Base-by-base conservation (phyloP, 2,113 vertebrate genomes). In the Lepisosteus oculatus region DNA sequence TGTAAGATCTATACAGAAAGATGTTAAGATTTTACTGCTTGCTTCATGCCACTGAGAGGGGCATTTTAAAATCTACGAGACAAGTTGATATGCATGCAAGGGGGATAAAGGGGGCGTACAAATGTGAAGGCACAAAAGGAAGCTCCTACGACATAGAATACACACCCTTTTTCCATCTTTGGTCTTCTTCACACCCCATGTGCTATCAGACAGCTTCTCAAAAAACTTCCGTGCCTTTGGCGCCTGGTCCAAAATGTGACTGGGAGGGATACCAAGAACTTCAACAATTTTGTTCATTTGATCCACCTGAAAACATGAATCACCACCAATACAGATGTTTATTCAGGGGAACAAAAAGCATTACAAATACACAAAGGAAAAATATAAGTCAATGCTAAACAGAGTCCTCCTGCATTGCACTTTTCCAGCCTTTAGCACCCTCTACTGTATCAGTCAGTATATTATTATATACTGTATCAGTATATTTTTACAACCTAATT, bases 281-380 rank as follows among this genome's bases (percentile, higher is more conserved):
- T 99, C 97, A 66, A 99, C 97, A 83, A 99, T 99, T 94, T 99
- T 99, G 93, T 98, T 99, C 97, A 99, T 99, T 87, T 99, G 97
- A 93, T 99, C 97, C 86, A 98, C 96, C 97, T 99, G 79, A 71
- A 51, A 67, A 43, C 17, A 29, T 1, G 17, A 29, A 29, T 29
- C 17, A 1, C 17, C 17, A 29, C 17, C 17, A 29, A 29, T 1
- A 29, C 17, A 29, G 17, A 29, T 29, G 17, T 29, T 29, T 29
- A 29, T 29, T 29, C 17, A 29, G 17, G 17, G 17, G 17, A 29
- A 29, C 17, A 29, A 29, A 29, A 29, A 29, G 0, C 17, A 29
- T 29, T 29, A 29, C 17, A 29, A 29, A 29, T 29, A 29, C 17
- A 29, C 17, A 29, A 29, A 29, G 17, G 17, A 29, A 29, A 29